phyloP scores from a whole-genome alignment of 2,888 invertebrate species.

The Vanessa cardui region DNA sequence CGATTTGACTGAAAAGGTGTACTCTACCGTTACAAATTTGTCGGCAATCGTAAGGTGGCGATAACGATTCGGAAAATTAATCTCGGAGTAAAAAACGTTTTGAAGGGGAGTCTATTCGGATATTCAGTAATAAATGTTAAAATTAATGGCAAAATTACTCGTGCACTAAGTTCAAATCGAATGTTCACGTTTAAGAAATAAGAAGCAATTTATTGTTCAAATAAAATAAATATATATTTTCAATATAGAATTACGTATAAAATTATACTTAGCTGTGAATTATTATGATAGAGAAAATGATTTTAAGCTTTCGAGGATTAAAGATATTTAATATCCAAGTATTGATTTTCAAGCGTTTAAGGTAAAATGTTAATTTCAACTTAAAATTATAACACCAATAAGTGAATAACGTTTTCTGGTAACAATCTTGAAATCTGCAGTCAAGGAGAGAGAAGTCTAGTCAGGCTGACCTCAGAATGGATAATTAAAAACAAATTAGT shows the following conservation, averaged over 20 bases:
- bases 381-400: too few species aligned
- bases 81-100: conserved; percentile 68
- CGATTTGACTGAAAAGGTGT: conserved; percentile 81
- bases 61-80: conserved; percentile 80
- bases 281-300: too few species aligned
- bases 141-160: conserved; percentile 35
- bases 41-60: conserved; percentile 77
- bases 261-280: neutral
- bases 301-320: too few species aligned
- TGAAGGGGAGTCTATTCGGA: conserved; percentile 36
- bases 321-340: too few species aligned
- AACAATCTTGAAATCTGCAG: too few species aligned
- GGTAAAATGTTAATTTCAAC: too few species aligned
- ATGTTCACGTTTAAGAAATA: conserved; percentile 3
- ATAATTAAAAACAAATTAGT: too few species aligned
- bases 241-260: neutral
- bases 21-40: conserved; percentile 80
- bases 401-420: too few species aligned
- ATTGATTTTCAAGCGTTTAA: too few species aligned
- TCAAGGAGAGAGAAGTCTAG: too few species aligned
- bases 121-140: conserved; percentile 30
- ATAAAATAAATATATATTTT: neutral
- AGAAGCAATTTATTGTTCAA: conserved; percentile 43
- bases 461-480: too few species aligned
- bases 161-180: conserved; percentile 13